Evolutionary conservation across 2,113 vertebrate genomes (phyloP).

Genomic region (Pitta sordida): DNA sequence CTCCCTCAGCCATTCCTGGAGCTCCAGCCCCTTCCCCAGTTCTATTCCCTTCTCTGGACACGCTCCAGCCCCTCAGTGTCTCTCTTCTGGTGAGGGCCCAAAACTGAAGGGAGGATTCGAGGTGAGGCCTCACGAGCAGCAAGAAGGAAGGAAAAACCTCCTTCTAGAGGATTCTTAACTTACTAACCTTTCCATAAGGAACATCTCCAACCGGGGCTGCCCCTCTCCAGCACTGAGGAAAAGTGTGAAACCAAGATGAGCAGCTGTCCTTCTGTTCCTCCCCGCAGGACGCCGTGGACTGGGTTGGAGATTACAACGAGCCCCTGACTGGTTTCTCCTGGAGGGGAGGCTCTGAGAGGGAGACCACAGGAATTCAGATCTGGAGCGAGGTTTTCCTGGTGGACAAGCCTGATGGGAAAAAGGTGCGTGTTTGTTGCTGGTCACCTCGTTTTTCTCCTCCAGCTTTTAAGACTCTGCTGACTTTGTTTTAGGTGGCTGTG

Average conservation of each 20-base stretch:
- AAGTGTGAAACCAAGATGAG: neutral
- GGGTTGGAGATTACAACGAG: constrained; percentile 90
- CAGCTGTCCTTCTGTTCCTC: neutral
- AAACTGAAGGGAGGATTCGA: neutral
- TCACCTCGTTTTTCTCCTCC: neutral
- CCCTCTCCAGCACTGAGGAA: neutral
- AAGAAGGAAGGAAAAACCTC: neutral
- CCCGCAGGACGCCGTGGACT: constrained; percentile 82
- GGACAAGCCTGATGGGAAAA: constrained; percentile 90
- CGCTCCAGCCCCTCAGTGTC: rapidly evolving
- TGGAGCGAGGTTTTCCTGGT: constrained; percentile 97
- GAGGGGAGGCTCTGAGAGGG: constrained; percentile 94
- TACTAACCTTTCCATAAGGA: neutral
- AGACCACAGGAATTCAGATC: constrained; percentile 97
- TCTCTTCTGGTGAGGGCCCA: neutral
- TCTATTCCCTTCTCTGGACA: rapidly evolving
- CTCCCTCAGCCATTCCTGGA: no score
- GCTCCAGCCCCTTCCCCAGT: neutral
- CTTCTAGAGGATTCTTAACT: neutral
- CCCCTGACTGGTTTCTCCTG: constrained; percentile 96
- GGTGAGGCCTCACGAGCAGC: neutral
- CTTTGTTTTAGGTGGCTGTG: neutral
- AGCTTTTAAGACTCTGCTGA: neutral
- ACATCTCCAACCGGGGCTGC: neutral
- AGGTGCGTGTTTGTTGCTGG: constrained; percentile 71